phyloP scores from a whole-genome alignment of 1,140 invertebrate genomes.

The Gryon sp. region DNA sequence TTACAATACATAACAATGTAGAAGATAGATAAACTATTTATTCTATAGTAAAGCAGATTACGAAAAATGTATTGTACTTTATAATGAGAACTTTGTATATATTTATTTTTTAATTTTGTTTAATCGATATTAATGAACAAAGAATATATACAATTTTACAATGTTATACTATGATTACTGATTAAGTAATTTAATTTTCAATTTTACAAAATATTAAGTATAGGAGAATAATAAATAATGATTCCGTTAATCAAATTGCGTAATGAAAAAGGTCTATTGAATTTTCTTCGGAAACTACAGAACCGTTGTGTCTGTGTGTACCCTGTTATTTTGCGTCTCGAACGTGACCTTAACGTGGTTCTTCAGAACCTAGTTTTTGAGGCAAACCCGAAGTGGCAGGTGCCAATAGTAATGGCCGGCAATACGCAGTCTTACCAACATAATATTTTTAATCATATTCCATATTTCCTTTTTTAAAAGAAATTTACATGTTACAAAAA shows the following conservation, averaged over 20 bases:
- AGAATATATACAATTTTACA: too few species aligned
- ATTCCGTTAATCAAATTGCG: slow-evolving; percentile 24
- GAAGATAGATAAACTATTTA: too few species aligned
- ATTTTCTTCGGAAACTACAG: slow-evolving; percentile 7
- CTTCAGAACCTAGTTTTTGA: slow-evolving; percentile 51
- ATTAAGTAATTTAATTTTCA: too few species aligned
- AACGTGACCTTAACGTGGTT: slow-evolving; percentile 59
- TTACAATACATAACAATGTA: too few species aligned
- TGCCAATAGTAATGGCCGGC: slow-evolving; percentile 71
- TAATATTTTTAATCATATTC: slow-evolving; percentile 58
- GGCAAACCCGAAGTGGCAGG: slow-evolving; percentile 73
- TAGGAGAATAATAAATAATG: slow-evolving; percentile 8
- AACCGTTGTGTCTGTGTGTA: slow-evolving; percentile 44
- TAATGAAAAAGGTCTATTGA: slow-evolving; percentile 18
- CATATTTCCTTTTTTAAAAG: background rate
- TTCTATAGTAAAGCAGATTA: too few species aligned
- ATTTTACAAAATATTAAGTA: slow-evolving; percentile 6
- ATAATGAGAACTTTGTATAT: too few species aligned
- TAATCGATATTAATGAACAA: too few species aligned
- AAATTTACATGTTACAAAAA: background rate
- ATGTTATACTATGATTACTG: too few species aligned
- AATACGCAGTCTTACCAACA: slow-evolving; percentile 58
- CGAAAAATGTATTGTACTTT: too few species aligned
- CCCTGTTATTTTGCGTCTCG: slow-evolving; percentile 58
- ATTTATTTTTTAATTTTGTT: too few species aligned